These are phyloP conservation scores for Pontoporia blainvillei DNA, from an alignment of 2,113 vertebrate species.

Conservation along the genomic window DNA sequence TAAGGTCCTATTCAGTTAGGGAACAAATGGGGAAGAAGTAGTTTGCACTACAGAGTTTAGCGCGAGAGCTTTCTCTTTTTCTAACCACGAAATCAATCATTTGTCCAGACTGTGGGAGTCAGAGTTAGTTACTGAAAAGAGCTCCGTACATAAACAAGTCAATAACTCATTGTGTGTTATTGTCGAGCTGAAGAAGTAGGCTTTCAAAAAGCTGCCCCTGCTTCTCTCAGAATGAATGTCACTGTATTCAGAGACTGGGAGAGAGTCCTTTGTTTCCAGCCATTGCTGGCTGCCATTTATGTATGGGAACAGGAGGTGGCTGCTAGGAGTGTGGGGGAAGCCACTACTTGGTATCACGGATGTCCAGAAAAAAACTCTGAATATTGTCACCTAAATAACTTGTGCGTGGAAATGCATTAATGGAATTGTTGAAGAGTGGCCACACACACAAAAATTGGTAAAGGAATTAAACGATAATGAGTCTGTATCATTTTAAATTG, in stretches of 20 bases:
- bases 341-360: slow-evolving; percentile 10
- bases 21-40: slow-evolving; percentile 86
- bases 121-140: slow-evolving; percentile 89
- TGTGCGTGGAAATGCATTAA: not conserved
- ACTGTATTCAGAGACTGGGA: slow-evolving; percentile 82
- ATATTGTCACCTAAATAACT: slow-evolving; percentile 42
- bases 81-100: slow-evolving; percentile 91
- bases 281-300: slow-evolving; percentile 79
- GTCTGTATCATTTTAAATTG: not conserved
- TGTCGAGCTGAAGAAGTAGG: slow-evolving; percentile 84
- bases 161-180: slow-evolving; percentile 92
- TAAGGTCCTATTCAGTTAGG: slow-evolving; percentile 85
- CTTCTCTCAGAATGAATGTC: slow-evolving; percentile 84
- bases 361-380: slow-evolving; percentile 37
- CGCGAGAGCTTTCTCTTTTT: slow-evolving; percentile 82
- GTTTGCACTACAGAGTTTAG: slow-evolving; percentile 88
- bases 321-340: slow-evolving; percentile 60
- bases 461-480: not conserved
- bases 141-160: slow-evolving; percentile 90
- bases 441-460: not conserved
- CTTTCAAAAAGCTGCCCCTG: slow-evolving; percentile 85
- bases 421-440: not conserved
- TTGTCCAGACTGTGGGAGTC: slow-evolving; percentile 89
- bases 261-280: slow-evolving; percentile 82
- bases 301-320: slow-evolving; percentile 83